A percentile compares a stretch with the other conserved stretches of the same genome.
Evolutionary conservation across 2,797 vertebrate species (phyloP).

Genomic region (Eptatretus atami): DNA sequence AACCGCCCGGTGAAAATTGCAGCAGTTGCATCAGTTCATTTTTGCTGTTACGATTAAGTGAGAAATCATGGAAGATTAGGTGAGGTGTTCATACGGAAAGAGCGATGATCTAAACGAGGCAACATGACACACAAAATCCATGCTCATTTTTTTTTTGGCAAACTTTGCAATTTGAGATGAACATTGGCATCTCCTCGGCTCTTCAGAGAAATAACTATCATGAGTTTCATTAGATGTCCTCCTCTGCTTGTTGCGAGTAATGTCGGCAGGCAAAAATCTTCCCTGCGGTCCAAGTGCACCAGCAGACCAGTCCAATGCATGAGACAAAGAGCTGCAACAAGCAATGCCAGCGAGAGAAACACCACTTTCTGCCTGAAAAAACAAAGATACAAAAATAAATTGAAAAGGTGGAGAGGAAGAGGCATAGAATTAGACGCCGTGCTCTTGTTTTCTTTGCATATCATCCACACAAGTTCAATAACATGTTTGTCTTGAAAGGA

Average conservation of each 20-base stretch:
- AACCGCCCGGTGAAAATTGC: too few relatives aligned
- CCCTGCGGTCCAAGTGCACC: constrained; percentile 18
- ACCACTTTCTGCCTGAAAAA: constrained; percentile 26
- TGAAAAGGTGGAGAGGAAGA: background rate
- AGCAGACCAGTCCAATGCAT: constrained; percentile 62
- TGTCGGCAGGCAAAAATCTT: constrained; percentile 27
- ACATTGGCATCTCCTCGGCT: constrained; percentile 6
- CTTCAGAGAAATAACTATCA: constrained; percentile 6
- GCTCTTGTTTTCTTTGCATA: too few relatives aligned
- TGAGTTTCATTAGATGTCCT: constrained; percentile 20
- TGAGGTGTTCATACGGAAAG: too few relatives aligned
- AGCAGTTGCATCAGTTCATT: too few relatives aligned
- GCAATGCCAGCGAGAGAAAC: constrained; percentile 37
- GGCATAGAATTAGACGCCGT: too few relatives aligned
- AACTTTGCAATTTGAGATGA: background rate
- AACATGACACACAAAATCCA: too few relatives aligned
- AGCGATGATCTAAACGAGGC: too few relatives aligned
- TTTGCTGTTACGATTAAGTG: too few relatives aligned
- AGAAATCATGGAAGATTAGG: too few relatives aligned
- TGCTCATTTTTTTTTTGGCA: too few relatives aligned
- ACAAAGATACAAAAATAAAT: constrained; percentile 1
- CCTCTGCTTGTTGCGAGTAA: constrained; percentile 20
- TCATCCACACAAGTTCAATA: too few relatives aligned
- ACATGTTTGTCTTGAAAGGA: too few relatives aligned
- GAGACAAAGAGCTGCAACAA: constrained; percentile 55